Conservation (phyloP, 2,113 vertebrate species). For the Chionomys nivalis region DNA sequence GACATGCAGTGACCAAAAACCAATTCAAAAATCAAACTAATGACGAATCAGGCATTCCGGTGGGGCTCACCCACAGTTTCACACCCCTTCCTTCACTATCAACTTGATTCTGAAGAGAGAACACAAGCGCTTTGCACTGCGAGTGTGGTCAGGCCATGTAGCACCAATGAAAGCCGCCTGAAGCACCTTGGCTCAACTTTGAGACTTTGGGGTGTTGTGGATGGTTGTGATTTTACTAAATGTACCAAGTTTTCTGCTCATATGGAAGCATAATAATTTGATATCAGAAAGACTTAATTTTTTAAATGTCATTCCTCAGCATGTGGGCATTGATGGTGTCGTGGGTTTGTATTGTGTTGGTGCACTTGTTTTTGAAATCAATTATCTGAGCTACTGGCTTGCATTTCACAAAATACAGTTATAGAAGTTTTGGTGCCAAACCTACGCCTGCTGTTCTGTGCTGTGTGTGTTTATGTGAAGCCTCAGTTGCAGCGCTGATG, state of each 20-base stretch:
- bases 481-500: neutral
- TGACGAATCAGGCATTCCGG: no score
- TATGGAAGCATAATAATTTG: neutral
- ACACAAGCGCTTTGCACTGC: neutral
- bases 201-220: neutral
- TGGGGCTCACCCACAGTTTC: neutral
- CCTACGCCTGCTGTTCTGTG: neutral
- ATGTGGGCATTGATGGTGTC: neutral
- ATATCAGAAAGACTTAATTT: neutral
- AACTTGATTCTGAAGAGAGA: neutral
- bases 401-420: neutral
- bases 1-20: neutral
- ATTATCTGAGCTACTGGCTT: neutral
- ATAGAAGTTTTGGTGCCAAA: neutral
- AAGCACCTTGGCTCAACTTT: neutral
- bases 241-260: neutral
- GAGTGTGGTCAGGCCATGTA: neutral
- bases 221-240: neutral
- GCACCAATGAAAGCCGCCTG: neutral
- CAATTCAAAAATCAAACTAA: neutral
- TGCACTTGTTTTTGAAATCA: neutral
- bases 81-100: neutral
- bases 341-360: neutral
- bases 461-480: neutral
- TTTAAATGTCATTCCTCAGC: neutral